Evolutionary conservation across 2,113 vertebrate genomes (phyloP), one percentile per base, ranked within the genome.

Genomic region (Pelvicachromis taeniatus): DNA sequence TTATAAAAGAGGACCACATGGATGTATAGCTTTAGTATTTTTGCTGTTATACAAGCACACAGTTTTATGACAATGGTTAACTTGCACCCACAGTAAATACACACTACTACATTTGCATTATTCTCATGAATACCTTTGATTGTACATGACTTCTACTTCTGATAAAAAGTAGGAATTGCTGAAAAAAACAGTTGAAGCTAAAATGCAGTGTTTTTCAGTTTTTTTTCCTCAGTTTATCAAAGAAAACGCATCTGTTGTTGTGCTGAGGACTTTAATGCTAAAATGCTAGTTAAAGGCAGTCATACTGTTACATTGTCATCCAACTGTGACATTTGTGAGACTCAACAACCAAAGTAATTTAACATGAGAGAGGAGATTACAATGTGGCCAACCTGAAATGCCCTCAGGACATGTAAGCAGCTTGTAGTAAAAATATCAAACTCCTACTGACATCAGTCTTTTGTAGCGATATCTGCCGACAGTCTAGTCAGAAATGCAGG

Each of bases 21-120:
- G n/a, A 42, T 68, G 8, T 21, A 45, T 0, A 16, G 63, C 38
- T 68, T 68, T 16, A 26, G 0, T 68, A 2, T 21, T 42, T 68
- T 23, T 42, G 63, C 35, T 23, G 35, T 42, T 68, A 7, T 42
- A 42, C 8, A 70, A 42, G 42, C n/a, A 23, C 56, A 59, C 38
- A 42, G 4, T 68, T 68, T 68, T 26, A 68, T 68, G 0, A 68
- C 42, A 68, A n/a, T 68, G n/a, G n/a, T 68, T 42, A 68, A 68
- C 63, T 26, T 26, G 38, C 63, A 26, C 4, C 38, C 3, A 42
- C 33, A 38, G 1, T 63, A 38, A 38, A 68, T 0, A 16, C 12
- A 68, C 38, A 23, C 12, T 26, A 42, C 38, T 26, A 0, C 38
- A 68, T 68, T 0, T 0, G 21, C 63, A 26, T 68, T 45, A 10